A percentile compares a stretch with the other conserved stretches of the same genome.
phyloP scores from a whole-genome alignment of 2,797 vertebrate species.

The Tragopan temminckii region DNA sequence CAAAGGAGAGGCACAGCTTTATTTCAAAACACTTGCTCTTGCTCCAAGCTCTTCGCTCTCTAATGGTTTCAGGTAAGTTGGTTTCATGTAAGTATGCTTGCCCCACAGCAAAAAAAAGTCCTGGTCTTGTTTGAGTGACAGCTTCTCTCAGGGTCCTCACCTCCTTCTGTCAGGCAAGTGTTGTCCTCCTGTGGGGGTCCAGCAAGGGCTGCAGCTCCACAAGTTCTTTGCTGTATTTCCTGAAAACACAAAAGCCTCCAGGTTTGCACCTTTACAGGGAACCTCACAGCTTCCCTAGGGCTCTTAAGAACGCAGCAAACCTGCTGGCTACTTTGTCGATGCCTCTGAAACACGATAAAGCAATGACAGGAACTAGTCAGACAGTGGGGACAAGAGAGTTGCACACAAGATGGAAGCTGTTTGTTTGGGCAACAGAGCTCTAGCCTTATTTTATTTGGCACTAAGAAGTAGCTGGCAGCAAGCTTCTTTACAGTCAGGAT shows the following conservation, averaged over 20 bases:
- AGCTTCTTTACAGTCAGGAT: neutral
- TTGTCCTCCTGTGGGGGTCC: neutral
- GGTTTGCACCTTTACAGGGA: neutral
- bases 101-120: neutral
- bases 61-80: neutral
- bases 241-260: constrained; percentile 59
- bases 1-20: neutral
- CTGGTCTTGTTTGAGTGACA: neutral
- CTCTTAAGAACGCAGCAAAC: neutral
- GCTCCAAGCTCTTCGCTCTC: neutral
- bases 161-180: constrained; percentile 39
- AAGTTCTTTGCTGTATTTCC: constrained; percentile 51
- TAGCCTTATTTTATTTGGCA: neutral
- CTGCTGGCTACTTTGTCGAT: neutral
- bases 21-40: neutral
- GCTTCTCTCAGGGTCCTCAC: too few relatives aligned
- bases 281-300: neutral
- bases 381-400: neutral
- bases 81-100: neutral
- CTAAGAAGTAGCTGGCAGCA: neutral
- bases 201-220: constrained; percentile 15
- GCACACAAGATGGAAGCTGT: neutral
- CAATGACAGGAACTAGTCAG: neutral
- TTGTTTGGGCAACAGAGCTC: neutral
- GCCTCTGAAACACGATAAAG: neutral